Conservation (phyloP, 2,888 invertebrate species). For the Gastrophysa polygoni region DNA sequence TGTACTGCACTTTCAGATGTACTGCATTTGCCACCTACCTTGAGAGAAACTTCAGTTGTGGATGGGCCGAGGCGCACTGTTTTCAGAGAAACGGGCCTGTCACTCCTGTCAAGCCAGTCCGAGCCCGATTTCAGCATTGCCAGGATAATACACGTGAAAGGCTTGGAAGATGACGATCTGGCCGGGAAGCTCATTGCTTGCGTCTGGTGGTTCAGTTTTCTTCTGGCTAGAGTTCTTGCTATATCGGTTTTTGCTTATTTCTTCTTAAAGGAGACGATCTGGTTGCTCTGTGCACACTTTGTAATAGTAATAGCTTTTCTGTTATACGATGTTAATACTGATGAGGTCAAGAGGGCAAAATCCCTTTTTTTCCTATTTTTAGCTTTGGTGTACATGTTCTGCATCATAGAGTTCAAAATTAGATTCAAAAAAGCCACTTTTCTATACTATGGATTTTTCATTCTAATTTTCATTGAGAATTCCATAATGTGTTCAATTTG, state of each 20-base stretch:
- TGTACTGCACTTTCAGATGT: slow-evolving; percentile 24
- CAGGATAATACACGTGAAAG: slow-evolving; percentile 60
- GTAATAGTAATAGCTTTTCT: slow-evolving; percentile 69
- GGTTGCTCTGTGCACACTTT: slow-evolving; percentile 68
- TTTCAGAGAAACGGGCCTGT: slow-evolving; percentile 25
- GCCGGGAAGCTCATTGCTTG: slow-evolving; percentile 72
- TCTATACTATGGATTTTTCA: slow-evolving; percentile 73
- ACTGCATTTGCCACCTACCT: neutral
- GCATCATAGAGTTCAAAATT: slow-evolving; percentile 79
- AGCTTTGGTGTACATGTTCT: slow-evolving; percentile 75
- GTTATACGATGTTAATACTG: slow-evolving; percentile 67
- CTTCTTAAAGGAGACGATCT: slow-evolving; percentile 67
- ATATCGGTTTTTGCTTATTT: slow-evolving; percentile 73
- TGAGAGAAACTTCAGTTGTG: slow-evolving; percentile 42
- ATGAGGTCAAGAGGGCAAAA: slow-evolving; percentile 56
- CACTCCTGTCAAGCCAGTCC: slow-evolving; percentile 26
- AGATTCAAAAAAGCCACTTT: slow-evolving; percentile 74
- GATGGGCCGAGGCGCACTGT: slow-evolving; percentile 39
- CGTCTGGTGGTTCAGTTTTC: slow-evolving; percentile 79
- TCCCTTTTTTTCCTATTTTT: slow-evolving; percentile 70
- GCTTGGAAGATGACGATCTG: slow-evolving; percentile 76
- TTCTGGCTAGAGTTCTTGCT: slow-evolving; percentile 72
- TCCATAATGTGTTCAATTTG: slow-evolving; percentile 73
- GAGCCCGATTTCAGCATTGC: slow-evolving; percentile 54
- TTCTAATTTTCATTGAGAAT: slow-evolving; percentile 70